A percentile compares a stretch with the other conserved stretches of the same genome.
These are phyloP conservation scores for Noctua janthina DNA, from an alignment of 2,888 invertebrate species.

Conservation along the genomic window DNA sequence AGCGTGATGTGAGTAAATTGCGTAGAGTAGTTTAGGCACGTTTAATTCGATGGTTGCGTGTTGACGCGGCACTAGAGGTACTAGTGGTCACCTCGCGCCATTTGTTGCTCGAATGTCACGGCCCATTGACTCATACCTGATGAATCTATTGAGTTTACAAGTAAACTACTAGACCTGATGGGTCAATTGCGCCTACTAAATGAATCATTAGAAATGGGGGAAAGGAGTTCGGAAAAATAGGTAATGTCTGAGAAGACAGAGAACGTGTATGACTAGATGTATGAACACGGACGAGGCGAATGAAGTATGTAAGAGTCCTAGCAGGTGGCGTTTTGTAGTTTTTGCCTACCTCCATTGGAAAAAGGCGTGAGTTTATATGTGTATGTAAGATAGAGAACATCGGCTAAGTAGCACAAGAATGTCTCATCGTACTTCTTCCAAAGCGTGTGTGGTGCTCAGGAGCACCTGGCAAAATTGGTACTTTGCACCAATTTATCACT, in stretches of 20 bases:
- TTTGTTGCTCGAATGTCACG: constrained; percentile 68
- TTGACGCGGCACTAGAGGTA: constrained; percentile 8
- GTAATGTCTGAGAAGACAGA: not conserved
- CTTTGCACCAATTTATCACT: not conserved
- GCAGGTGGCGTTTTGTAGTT: not conserved
- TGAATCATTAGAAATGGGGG: not conserved
- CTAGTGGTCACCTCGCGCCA: constrained; percentile 63
- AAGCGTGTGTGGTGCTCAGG: not conserved
- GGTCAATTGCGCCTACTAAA: not conserved
- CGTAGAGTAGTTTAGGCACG: constrained; percentile 40
- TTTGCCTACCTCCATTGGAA: not conserved
- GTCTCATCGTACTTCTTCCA: not conserved
- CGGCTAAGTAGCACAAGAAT: not conserved
- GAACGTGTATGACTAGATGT: not conserved
- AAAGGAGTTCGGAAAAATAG: no score
- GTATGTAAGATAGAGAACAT: not conserved
- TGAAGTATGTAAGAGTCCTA: not conserved
- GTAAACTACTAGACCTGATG: not conserved
- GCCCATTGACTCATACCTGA: constrained; percentile 66
- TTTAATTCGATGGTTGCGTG: constrained; percentile 72
- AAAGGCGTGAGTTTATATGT: not conserved
- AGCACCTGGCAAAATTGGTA: not conserved
- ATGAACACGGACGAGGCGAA: not conserved
- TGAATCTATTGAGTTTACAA: constrained; percentile 22
- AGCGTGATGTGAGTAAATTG: constrained; percentile 29